Conservation (phyloP, 2,797 vertebrate genomes). For the Lepilemur ruficaudatus region DNA sequence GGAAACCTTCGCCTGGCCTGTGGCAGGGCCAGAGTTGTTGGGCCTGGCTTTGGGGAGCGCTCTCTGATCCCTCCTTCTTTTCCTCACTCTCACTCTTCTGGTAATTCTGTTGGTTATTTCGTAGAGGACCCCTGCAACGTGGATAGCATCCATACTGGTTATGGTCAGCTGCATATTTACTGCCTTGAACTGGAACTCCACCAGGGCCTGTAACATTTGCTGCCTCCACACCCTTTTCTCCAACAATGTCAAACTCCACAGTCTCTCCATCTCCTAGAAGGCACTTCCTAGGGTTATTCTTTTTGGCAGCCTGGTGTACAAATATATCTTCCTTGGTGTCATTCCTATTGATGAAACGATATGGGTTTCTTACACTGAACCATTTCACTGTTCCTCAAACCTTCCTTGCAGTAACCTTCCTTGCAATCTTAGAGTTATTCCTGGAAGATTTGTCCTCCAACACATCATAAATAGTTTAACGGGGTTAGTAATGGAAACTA, state of each 20-base stretch:
- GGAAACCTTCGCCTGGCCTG: background rate
- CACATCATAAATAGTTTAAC: background rate
- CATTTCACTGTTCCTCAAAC: background rate
- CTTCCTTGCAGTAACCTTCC: background rate
- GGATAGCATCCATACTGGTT: background rate
- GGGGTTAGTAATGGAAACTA: background rate
- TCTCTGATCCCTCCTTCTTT: background rate
- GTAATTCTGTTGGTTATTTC: background rate
- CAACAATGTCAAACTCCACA: background rate
- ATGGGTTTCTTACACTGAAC: background rate
- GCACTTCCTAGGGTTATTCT: background rate
- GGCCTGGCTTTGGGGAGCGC: background rate
- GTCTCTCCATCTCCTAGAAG: background rate
- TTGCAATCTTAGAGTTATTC: background rate
- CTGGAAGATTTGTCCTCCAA: slow-evolving; percentile 2
- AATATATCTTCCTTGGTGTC: background rate
- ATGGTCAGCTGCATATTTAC: background rate
- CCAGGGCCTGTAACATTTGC: background rate
- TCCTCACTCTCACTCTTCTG: background rate
- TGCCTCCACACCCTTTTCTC: background rate
- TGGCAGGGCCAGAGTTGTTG: background rate
- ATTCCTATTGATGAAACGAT: background rate
- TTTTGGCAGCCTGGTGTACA: background rate
- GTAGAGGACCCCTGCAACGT: background rate
- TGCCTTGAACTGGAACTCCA: background rate